Evolutionary conservation across 2,113 vertebrate genomes (phyloP).

Genomic region (Semicossyphus pulcher): DNA sequence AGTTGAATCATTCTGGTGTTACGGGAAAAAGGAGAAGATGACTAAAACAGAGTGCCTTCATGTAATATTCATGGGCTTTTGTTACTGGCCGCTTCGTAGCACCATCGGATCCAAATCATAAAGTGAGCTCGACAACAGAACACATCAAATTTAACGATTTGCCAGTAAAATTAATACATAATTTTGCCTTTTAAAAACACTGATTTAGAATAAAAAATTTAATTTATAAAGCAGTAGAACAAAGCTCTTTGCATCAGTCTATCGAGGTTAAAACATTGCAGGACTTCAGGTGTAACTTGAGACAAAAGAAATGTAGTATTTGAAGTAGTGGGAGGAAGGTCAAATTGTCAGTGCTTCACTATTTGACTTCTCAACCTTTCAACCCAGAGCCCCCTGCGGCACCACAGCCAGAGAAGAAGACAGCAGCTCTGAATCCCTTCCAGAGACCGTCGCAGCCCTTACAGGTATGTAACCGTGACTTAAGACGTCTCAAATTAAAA

Average conservation of each 20-base stretch:
- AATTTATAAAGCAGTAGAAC: too few relatives aligned
- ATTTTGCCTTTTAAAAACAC: too few relatives aligned
- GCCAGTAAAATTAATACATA: too few relatives aligned
- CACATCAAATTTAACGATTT: too few relatives aligned
- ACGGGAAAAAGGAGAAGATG: background rate
- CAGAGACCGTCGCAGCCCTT: constrained; percentile 63
- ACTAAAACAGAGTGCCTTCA: background rate
- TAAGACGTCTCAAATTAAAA: background rate
- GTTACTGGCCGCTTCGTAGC: background rate
- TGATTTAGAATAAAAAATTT: too few relatives aligned
- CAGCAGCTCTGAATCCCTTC: constrained; percentile 71
- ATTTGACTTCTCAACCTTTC: background rate
- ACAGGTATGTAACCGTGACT: constrained; percentile 63
- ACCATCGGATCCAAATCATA: background rate
- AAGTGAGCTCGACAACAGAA: background rate
- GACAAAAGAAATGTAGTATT: too few relatives aligned
- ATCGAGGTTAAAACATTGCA: too few relatives aligned
- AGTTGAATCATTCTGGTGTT: background rate
- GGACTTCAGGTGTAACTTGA: too few relatives aligned
- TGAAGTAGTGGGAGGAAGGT: too few relatives aligned
- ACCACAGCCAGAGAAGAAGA: constrained; percentile 53
- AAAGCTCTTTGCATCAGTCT: too few relatives aligned
- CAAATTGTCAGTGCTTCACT: too few relatives aligned
- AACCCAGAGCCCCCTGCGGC: constrained; percentile 58
- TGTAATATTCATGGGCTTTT: background rate